Conservation (phyloP, 2,888 invertebrate genomes). For the Himalopsyche japonica region DNA sequence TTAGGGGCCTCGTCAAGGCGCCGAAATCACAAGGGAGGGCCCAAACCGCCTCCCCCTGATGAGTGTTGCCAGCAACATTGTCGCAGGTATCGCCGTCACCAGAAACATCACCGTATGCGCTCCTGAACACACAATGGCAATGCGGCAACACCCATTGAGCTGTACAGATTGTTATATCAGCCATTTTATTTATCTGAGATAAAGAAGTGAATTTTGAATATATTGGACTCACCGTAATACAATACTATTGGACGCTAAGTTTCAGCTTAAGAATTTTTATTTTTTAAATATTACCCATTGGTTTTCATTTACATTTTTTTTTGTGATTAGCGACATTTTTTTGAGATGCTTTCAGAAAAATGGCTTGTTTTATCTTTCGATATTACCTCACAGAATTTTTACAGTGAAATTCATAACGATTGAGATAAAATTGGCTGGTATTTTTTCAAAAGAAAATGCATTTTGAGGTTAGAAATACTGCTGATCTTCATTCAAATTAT, state of each 20-base stretch:
- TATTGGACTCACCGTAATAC: background rate
- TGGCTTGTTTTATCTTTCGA: background rate
- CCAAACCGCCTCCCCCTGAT: constrained; percentile 56
- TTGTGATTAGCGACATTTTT: background rate
- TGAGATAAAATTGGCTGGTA: background rate
- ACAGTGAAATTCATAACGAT: background rate
- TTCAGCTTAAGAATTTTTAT: background rate
- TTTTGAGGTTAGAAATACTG: background rate
- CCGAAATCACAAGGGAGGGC: constrained; percentile 42
- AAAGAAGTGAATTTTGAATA: background rate
- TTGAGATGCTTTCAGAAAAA: background rate
- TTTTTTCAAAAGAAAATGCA: background rate
- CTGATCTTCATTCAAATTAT: background rate
- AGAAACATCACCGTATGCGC: constrained; percentile 55
- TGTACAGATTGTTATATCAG: background rate
- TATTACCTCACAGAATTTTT: background rate
- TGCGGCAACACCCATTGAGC: constrained; percentile 28
- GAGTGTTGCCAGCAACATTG: constrained; percentile 64
- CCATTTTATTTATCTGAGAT: background rate
- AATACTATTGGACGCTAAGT: background rate
- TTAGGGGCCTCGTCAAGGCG: background rate
- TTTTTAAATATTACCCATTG: background rate
- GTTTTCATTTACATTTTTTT: background rate
- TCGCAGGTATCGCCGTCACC: constrained; percentile 54
- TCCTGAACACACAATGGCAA: constrained; percentile 50